A percentile compares a stretch with the other conserved stretches of the same genome.
Evolutionary conservation across 2,113 vertebrate genomes (phyloP).

Genomic region (Glareola pratincola): DNA sequence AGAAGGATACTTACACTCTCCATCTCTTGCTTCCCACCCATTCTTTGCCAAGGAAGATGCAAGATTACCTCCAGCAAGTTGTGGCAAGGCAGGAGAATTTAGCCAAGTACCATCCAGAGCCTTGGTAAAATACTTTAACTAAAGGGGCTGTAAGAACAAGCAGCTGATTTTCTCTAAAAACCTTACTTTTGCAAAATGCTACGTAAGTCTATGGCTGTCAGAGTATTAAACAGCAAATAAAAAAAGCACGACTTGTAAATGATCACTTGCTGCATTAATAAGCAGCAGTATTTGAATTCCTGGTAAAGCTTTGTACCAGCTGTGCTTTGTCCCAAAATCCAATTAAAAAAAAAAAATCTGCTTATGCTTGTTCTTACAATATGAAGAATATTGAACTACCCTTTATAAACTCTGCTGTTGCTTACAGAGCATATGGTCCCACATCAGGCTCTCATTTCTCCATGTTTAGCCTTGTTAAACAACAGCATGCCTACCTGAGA

Average conservation of each 20-base stretch:
- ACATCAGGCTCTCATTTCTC: constrained; percentile 5
- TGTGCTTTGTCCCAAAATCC: constrained; percentile 68
- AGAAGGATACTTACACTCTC: not conserved
- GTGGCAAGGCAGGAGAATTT: too few relatives aligned
- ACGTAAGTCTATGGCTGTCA: not conserved
- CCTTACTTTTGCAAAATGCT: not conserved
- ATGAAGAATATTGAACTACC: not conserved
- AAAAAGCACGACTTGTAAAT: constrained; percentile 53
- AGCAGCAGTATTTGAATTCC: constrained; percentile 65
- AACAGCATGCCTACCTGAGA: constrained; percentile 27
- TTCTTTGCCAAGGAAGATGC: not conserved
- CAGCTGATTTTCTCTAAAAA: constrained; percentile 1
- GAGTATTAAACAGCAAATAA: constrained; percentile 39
- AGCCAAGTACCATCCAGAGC: not conserved
- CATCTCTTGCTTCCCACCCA: not conserved
- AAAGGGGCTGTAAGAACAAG: constrained; percentile 9
- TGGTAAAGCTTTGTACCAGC: constrained; percentile 53
- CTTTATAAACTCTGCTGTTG: not conserved
- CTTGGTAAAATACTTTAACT: not conserved
- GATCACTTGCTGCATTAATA: constrained; percentile 29
- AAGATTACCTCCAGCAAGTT: not conserved
- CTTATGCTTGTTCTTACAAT: constrained; percentile 51
- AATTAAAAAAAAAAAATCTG: constrained; percentile 23
- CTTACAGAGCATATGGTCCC: not conserved
- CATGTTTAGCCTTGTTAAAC: constrained; percentile 29